phyloP scores from a whole-genome alignment of 1,140 invertebrate genomes.

The Temnothorax curvispinosus region DNA sequence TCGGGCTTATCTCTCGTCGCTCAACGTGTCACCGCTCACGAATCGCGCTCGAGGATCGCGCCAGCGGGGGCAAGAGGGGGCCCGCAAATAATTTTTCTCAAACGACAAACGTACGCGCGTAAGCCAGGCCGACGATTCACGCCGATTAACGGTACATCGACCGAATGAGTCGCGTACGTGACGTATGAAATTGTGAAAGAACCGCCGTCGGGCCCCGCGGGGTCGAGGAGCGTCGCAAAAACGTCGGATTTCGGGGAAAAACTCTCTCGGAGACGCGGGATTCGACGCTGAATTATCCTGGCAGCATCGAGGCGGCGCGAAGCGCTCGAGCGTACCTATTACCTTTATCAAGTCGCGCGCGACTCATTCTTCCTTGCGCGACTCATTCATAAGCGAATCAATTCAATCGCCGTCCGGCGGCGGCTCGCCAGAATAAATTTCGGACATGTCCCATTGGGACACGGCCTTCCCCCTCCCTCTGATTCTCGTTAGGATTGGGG shows the following conservation, averaged over 20 bases:
- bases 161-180: slow-evolving; percentile 58
- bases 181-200: slow-evolving; percentile 50
- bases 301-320: not conserved
- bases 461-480: too few relatives aligned
- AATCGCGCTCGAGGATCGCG: too few relatives aligned
- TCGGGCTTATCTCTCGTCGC: too few relatives aligned
- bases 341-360: not conserved
- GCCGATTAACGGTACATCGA: slow-evolving; percentile 68
- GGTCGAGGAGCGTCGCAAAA: not conserved
- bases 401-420: not conserved
- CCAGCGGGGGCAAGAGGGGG: too few relatives aligned
- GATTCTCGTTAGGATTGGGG: too few relatives aligned
- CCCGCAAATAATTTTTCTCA: slow-evolving; percentile 5
- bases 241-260: not conserved
- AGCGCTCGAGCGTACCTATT: not conserved
- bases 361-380: not conserved
- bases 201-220: not conserved
- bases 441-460: not conserved
- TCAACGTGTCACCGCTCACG: too few relatives aligned
- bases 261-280: not conserved
- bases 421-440: not conserved
- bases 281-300: not conserved
- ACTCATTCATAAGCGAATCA: slow-evolving; percentile 6
- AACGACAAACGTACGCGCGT: slow-evolving; percentile 14
- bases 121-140: slow-evolving; percentile 28